These are phyloP conservation scores for Mionectes macconnelli DNA, from an alignment of 2,113 vertebrate species.

Conservation along the genomic window DNA sequence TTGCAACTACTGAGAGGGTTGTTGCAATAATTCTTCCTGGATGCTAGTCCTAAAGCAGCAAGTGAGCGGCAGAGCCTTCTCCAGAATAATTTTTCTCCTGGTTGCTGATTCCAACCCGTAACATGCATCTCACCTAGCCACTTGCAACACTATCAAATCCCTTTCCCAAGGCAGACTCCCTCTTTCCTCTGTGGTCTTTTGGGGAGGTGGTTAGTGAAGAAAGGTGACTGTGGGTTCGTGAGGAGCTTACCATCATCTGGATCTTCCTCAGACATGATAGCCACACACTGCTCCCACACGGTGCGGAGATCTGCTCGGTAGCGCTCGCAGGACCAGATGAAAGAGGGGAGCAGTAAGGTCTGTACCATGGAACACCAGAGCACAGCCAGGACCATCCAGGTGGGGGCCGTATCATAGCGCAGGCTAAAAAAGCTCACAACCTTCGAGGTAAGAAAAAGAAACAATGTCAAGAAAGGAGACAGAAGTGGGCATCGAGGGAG, in stretches of 20 bases:
- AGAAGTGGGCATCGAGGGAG: not conserved
- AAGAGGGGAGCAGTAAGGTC: constrained; percentile 80
- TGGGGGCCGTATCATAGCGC: constrained; percentile 79
- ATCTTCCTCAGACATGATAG: constrained; percentile 81
- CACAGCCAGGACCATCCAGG: constrained; percentile 84
- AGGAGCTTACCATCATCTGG: constrained; percentile 77
- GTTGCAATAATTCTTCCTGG: not conserved
- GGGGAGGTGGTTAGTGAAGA: not conserved
- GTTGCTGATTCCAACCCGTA: not conserved
- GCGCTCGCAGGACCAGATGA: constrained; percentile 84
- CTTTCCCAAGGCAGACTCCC: not conserved
- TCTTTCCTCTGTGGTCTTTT: not conserved
- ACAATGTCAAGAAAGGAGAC: not conserved
- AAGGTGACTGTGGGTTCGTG: not conserved
- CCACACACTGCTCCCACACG: constrained; percentile 82
- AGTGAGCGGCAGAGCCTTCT: not conserved
- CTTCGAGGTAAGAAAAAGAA: constrained; percentile 40
- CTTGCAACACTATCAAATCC: not conserved
- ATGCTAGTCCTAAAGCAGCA: not conserved
- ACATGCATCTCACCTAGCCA: not conserved
- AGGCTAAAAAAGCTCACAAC: constrained; percentile 84
- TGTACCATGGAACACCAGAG: constrained; percentile 85
- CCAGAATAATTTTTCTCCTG: not conserved
- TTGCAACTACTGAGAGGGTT: not conserved
- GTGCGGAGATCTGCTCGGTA: constrained; percentile 83